Conservation (phyloP, 2,888 invertebrate species). For the Acronicta aceris region DNA sequence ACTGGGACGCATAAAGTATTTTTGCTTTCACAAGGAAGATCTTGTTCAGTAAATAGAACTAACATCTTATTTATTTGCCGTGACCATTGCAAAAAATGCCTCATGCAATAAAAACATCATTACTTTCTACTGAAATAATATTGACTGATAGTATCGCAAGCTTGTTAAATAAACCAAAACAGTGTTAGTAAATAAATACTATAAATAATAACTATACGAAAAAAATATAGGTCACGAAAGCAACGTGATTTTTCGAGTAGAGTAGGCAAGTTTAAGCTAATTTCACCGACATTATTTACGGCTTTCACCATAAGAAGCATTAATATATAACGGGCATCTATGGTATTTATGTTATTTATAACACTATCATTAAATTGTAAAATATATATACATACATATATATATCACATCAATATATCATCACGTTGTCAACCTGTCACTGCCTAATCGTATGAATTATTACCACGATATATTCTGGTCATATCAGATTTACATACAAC, state of each 20-base stretch:
- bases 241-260: no score
- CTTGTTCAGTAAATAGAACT: constrained; percentile 54
- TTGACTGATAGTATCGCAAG: no score
- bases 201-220: no score
- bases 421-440: constrained; percentile 40
- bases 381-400: neutral
- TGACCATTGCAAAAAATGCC: constrained; percentile 16
- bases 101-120: neutral
- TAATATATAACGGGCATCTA: no score
- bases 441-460: constrained; percentile 40
- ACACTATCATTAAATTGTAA: constrained; percentile 10
- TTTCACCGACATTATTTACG: no score
- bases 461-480: constrained; percentile 10
- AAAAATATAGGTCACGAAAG: no score
- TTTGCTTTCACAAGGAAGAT: constrained; percentile 67
- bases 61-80: constrained; percentile 36
- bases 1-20: constrained; percentile 83
- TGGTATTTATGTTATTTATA: neutral
- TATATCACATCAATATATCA: constrained; percentile 28
- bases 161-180: no score
- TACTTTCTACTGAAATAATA: no score
- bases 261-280: no score
- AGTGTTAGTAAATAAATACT: no score
- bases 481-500: neutral
- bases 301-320: no score